Evolutionary conservation across 1,140 invertebrate species (phyloP).

Genomic region (Centruroides vittatus): DNA sequence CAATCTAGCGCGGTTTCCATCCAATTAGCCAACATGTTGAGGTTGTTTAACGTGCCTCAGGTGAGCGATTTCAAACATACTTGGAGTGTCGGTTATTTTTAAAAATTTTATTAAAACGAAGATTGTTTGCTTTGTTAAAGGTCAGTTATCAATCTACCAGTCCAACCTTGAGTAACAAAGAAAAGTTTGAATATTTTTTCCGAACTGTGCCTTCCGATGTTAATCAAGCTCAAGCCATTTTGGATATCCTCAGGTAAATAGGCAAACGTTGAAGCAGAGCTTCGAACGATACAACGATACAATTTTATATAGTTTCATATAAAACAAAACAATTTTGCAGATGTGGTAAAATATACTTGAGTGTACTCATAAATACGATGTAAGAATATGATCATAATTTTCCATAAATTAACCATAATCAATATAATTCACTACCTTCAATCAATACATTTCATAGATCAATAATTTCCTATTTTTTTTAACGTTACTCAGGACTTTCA

Average conservation of each 20-base stretch:
- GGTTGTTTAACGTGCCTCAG: constrained; percentile 39
- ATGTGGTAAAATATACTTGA: no score
- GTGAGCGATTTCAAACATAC: constrained; percentile 3
- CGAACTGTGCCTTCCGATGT: constrained; percentile 44
- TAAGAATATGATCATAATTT: background rate
- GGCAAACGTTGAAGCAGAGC: no score
- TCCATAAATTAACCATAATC: background rate
- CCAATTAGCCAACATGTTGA: constrained; percentile 40
- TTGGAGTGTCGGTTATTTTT: background rate
- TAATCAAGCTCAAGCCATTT: constrained; percentile 41
- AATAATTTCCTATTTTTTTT: constrained; percentile 1
- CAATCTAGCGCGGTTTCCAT: constrained; percentile 41
- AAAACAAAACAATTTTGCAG: no score
- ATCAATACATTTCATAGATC: background rate
- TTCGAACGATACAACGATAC: no score
- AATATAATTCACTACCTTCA: background rate
- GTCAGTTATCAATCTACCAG: constrained; percentile 45
- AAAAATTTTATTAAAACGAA: background rate
- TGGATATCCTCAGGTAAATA: constrained; percentile 39
- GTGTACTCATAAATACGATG: no score
- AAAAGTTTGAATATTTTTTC: constrained; percentile 42
- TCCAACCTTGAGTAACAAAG: constrained; percentile 38
- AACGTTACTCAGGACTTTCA: constrained; percentile 30
- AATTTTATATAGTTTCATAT: no score
- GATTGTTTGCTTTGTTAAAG: constrained; percentile 18